phyloP scores from a whole-genome alignment of 2,888 invertebrate species.

The Polydesmus complanatus region DNA sequence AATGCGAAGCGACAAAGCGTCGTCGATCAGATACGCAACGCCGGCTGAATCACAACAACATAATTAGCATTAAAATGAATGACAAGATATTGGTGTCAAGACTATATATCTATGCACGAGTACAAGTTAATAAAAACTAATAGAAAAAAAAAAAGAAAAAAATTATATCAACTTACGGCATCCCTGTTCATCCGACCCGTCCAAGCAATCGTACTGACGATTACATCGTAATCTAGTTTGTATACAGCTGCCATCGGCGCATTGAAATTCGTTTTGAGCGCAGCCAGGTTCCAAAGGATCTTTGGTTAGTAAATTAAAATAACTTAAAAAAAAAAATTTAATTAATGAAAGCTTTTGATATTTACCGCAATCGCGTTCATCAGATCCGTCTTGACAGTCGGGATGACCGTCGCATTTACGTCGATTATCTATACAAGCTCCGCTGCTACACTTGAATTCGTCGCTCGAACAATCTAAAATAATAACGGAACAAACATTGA shows the following conservation, averaged over 20 bases:
- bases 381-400: slow-evolving; percentile 37
- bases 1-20: neutral
- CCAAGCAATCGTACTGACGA: neutral
- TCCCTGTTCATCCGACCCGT: slow-evolving; percentile 1
- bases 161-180: slow-evolving; percentile 1
- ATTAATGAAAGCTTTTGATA: neutral
- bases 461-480: slow-evolving; percentile 23
- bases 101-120: too few species aligned
- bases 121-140: too few species aligned
- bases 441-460: slow-evolving; percentile 28
- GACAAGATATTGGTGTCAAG: too few species aligned
- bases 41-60: slow-evolving; percentile 26
- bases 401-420: slow-evolving; percentile 18
- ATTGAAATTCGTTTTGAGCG: neutral
- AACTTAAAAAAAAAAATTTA: neutral
- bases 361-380: slow-evolving; percentile 41
- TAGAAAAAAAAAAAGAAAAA: too few species aligned
- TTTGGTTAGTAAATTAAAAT: neutral
- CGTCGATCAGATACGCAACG: slow-evolving; percentile 29
- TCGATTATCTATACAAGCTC: slow-evolving; percentile 26
- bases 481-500: too few species aligned
- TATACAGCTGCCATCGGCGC: slow-evolving; percentile 5
- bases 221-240: slow-evolving; percentile 1
- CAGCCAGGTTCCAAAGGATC: neutral
- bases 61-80: neutral